These are phyloP conservation scores for Lacanobia wlatinum DNA, from an alignment of 2,888 invertebrate species.

Conservation along the genomic window DNA sequence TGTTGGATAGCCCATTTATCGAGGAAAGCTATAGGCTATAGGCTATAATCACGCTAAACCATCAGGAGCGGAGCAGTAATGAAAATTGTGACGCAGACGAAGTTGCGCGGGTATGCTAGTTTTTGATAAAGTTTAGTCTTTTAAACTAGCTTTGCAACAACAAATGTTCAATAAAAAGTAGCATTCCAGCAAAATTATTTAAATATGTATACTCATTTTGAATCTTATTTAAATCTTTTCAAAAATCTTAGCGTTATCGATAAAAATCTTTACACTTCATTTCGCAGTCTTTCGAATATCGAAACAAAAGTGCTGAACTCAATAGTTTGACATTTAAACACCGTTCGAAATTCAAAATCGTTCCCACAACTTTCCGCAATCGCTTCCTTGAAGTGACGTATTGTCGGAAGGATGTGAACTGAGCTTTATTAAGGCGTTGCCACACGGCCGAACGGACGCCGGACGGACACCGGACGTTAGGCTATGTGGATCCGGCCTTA, in stretches of 20 bases:
- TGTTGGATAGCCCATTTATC: too few relatives aligned
- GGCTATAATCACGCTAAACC: too few relatives aligned
- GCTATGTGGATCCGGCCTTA: constrained; percentile 59
- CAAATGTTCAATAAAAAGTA: neutral
- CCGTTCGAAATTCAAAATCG: constrained; percentile 34
- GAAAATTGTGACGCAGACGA: too few relatives aligned
- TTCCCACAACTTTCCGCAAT: constrained; percentile 61
- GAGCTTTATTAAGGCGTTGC: constrained; percentile 55
- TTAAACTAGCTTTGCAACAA: neutral
- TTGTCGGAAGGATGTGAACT: constrained; percentile 54
- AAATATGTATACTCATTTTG: neutral
- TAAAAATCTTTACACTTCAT: constrained; percentile 16
- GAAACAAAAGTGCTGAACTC: constrained; percentile 36
- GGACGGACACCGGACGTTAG: constrained; percentile 23
- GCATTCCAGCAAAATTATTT: neutral
- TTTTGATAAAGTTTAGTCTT: too few relatives aligned
- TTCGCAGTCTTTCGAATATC: constrained; percentile 31
- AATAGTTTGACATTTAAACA: constrained; percentile 49
- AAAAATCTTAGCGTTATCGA: neutral
- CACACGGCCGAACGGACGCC: constrained; percentile 51
- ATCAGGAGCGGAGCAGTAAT: too few relatives aligned
- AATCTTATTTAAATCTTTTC: neutral
- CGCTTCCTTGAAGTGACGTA: constrained; percentile 58
- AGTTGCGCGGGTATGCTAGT: too few relatives aligned
- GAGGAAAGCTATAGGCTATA: too few relatives aligned